These are phyloP conservation scores for Ginglymostoma cirratum DNA, from an alignment of 2,113 vertebrate species.

Conservation along the genomic window DNA sequence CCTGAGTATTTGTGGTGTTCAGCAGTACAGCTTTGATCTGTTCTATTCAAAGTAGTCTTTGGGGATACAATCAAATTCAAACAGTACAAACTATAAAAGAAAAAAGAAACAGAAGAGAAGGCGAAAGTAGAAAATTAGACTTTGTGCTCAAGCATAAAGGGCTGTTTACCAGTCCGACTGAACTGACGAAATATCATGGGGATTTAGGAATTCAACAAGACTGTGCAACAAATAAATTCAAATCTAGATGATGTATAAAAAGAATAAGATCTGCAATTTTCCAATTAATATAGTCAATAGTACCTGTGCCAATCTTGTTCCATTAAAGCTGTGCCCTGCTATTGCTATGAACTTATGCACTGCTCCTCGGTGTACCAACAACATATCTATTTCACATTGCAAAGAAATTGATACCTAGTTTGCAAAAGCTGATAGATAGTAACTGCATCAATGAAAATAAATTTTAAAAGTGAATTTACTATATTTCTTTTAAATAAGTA, in stretches of 20 bases:
- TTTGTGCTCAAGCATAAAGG: constrained; percentile 46
- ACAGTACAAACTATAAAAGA: constrained; percentile 41
- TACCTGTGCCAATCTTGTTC: background rate
- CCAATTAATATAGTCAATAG: background rate
- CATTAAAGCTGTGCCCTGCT: background rate
- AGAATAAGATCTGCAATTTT: constrained; percentile 23
- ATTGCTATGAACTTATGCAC: background rate
- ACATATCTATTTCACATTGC: constrained; percentile 1
- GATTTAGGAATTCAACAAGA: constrained; percentile 45
- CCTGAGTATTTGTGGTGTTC: constrained; percentile 48
- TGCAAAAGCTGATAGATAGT: background rate
- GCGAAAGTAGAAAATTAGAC: constrained; percentile 46
- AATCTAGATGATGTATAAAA: constrained; percentile 30
- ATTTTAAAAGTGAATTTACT: background rate
- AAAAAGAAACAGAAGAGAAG: constrained; percentile 46
- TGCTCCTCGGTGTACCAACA: background rate
- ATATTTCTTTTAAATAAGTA: background rate
- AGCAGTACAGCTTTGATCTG: constrained; percentile 47
- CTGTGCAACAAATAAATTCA: constrained; percentile 38
- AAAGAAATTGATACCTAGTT: background rate
- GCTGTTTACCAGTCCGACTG: constrained; percentile 48
- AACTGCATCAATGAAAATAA: background rate
- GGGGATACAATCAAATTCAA: constrained; percentile 48
- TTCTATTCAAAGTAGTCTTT: constrained; percentile 46
- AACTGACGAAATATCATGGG: constrained; percentile 44